phyloP scores from a whole-genome alignment of 2,113 vertebrate species.

The Dipodomys merriami region DNA sequence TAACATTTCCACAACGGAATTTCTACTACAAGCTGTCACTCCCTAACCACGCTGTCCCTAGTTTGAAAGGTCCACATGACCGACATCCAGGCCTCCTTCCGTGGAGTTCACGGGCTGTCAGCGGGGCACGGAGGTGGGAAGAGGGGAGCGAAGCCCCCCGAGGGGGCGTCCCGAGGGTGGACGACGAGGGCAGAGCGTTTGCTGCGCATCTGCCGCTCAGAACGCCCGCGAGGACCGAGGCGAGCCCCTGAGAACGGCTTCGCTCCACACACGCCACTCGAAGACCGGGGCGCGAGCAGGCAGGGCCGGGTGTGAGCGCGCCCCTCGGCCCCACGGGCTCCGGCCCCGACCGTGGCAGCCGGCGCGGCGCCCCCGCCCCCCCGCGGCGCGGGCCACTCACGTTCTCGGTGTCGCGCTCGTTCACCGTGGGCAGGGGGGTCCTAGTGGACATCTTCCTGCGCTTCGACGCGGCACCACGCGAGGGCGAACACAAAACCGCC shows the following conservation, averaged over 20 bases:
- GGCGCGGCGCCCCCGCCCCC: background rate
- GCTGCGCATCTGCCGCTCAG: background rate
- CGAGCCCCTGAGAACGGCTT: background rate
- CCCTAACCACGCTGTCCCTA: background rate
- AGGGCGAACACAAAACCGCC: constrained; percentile 63
- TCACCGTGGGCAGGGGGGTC: constrained; percentile 96
- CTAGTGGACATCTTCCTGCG: constrained; percentile 93
- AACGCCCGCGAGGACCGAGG: background rate
- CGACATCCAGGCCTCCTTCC: background rate
- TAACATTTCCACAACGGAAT: background rate
- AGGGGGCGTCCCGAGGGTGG: background rate
- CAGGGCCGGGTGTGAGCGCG: too few relatives aligned
- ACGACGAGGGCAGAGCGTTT: background rate
- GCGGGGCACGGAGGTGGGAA: background rate
- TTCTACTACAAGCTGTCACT: background rate
- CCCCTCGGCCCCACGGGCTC: too few relatives aligned
- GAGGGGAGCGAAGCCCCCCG: background rate
- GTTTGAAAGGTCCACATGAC: background rate
- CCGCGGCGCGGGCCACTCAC: constrained; percentile 87
- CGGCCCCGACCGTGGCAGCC: too few relatives aligned
- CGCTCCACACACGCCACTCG: background rate
- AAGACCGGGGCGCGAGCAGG: too few relatives aligned
- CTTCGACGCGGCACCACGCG: constrained; percentile 61
- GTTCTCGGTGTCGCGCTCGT: constrained; percentile 95
- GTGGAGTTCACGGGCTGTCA: background rate